A percentile compares a stretch with the other conserved stretches of the same genome.
Conservation (phyloP, 2,888 invertebrate species). For the Trachelus stipa region DNA sequence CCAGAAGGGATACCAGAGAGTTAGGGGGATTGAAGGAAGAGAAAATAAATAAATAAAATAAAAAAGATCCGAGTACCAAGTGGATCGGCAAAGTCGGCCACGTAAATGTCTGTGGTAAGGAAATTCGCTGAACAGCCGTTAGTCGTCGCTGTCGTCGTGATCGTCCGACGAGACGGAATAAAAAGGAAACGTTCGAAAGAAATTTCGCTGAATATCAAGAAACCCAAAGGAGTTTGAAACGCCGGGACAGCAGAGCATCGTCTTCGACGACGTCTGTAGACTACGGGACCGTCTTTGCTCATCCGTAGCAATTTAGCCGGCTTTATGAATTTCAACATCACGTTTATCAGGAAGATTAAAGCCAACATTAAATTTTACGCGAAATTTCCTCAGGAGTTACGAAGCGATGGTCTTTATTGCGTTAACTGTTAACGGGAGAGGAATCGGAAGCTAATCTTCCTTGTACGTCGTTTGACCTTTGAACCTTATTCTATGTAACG, state of each 20-base stretch:
- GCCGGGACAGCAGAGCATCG: background rate
- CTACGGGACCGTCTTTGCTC: background rate
- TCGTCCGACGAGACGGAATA: background rate
- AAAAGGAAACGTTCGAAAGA: background rate
- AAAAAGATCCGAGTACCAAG: background rate
- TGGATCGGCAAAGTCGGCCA: background rate
- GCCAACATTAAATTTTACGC: background rate
- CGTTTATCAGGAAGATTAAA: background rate
- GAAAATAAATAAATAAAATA: background rate
- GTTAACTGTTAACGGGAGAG: background rate
- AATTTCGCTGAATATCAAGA: background rate
- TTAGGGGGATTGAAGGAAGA: background rate
- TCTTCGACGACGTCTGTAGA: background rate
- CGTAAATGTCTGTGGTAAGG: background rate
- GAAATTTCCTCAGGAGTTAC: background rate
- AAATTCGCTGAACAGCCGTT: background rate
- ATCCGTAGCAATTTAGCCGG: background rate
- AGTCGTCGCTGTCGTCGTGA: background rate
- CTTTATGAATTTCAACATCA: background rate
- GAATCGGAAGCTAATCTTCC: background rate
- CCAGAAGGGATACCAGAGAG: background rate
- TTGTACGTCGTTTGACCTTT: background rate
- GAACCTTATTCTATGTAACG: background rate
- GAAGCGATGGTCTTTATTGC: background rate
- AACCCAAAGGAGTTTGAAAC: background rate